Base-by-base conservation (phyloP, 2,888 invertebrate genomes). In the Mesoligia furuncula region DNA sequence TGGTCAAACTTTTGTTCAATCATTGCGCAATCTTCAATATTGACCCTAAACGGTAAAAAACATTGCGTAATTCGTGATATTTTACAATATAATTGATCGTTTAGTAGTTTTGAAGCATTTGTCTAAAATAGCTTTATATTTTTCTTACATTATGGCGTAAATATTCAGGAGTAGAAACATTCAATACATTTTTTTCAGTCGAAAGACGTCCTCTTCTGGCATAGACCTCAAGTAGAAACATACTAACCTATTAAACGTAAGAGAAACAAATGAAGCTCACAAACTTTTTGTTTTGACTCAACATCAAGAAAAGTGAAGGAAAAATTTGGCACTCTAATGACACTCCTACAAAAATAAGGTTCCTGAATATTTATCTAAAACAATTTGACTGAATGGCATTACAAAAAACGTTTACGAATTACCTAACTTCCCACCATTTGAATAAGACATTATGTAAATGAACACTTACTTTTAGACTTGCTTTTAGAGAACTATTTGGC, bases 401-500 rank as follows among this genome's bases (percentile, higher is more conserved):
- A 90, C 90, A 85, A 89, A 91, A 92, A 89, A 82, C 91, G 89
- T 91, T 92, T 90, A 89, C 81, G 78, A 80, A 89, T 87, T 88
- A 89, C 89, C 89, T 87, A 87, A 87, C 88, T 86, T 87, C 80
- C 86, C 84, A 81, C 86, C 86, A 90, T 90, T 90, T 89, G 88
- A 91, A 91, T 89, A 90, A 88, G 88, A 88, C 87, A 91, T 92
- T 92, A 92, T 93, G 92, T 85, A 92, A 92, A 93, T 93, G 86
- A 88, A 89, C 80, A 87, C 85, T 90, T n/a, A n/a, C n/a, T 91
- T 89, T 86, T 77, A 90, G 90, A 90, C n/a, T n/a, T n/a, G 92
- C 91, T 93, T 93, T 93, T 90, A 93, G 87, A 86, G 83, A 88
- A 90, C 85, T 90, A 88, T 91, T 84, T 88, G 73, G 86, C 84